Evolutionary conservation across 2,113 vertebrate genomes (phyloP).

Genomic region (Numida meleagris): DNA sequence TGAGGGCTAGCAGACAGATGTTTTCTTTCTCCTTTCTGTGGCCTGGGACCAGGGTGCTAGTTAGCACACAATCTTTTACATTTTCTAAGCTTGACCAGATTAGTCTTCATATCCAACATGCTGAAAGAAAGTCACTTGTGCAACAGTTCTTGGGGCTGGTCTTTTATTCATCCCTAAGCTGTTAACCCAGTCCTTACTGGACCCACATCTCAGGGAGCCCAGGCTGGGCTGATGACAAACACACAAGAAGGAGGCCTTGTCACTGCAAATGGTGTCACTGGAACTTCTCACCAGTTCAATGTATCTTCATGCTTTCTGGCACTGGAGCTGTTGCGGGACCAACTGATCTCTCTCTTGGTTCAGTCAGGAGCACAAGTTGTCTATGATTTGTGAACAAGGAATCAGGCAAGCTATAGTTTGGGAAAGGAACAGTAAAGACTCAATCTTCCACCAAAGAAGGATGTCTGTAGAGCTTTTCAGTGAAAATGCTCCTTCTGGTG

Average conservation of each 20-base stretch:
- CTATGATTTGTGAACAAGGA: neutral
- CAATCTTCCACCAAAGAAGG: neutral
- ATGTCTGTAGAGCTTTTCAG: neutral
- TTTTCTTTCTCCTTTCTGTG: conserved; percentile 22
- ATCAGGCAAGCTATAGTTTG: neutral
- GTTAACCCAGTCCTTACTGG: neutral
- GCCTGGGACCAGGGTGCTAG: neutral
- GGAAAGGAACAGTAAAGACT: neutral
- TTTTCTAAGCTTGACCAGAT: neutral
- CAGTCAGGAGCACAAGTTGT: neutral
- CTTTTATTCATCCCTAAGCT: neutral
- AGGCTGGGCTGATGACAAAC: neutral
- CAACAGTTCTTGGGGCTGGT: neutral
- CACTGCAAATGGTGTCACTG: neutral
- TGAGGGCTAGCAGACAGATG: neutral
- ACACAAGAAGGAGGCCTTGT: neutral
- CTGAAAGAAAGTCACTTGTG: neutral
- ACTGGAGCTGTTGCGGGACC: neutral
- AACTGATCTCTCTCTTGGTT: neutral
- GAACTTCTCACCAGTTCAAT: neutral
- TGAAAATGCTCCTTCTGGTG: neutral
- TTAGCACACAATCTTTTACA: neutral
- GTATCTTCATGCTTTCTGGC: neutral
- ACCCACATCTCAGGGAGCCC: neutral
- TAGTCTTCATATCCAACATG: neutral